phyloP scores from a whole-genome alignment of 2,888 invertebrate genomes.

The Catotricha subobsoleta region DNA sequence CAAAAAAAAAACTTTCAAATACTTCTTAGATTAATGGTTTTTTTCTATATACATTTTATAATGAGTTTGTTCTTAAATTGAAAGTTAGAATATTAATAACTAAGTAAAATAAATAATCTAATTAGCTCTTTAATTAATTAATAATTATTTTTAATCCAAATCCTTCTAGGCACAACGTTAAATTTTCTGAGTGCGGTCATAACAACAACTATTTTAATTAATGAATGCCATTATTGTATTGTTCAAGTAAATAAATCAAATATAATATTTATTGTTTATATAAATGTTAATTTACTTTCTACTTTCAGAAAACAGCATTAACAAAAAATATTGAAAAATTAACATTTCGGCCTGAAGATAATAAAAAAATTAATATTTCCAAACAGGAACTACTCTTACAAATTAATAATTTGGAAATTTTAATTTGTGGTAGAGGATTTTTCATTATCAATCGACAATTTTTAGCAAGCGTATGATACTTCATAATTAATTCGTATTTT shows the following conservation, averaged over 20 bases:
- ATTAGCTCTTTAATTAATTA: too few species aligned
- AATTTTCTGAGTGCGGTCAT: constrained; percentile 2
- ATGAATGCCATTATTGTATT: constrained; percentile 1
- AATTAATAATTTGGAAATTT: neutral
- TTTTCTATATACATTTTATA: too few species aligned
- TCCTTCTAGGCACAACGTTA: neutral
- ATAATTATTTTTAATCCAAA: too few species aligned
- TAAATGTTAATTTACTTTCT: neutral
- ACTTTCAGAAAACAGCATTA: neutral
- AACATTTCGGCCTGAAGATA: constrained; percentile 2
- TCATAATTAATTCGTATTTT: neutral
- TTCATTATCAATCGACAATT: constrained; percentile 6
- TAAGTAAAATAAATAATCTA: too few species aligned
- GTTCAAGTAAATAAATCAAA: neutral
- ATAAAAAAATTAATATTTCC: neutral
- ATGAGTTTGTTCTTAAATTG: too few species aligned
- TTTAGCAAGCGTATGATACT: constrained; percentile 2
- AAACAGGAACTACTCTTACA: constrained; percentile 3
- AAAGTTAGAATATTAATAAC: too few species aligned
- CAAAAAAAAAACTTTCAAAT: too few species aligned
- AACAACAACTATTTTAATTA: neutral
- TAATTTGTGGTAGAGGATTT: constrained; percentile 2
- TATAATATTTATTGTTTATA: neutral
- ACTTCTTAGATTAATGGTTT: too few species aligned
- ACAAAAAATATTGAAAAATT: constrained; percentile 3